Evolutionary conservation across 2,797 vertebrate genomes (phyloP).

Genomic region (Macrochelys suwanniensis): DNA sequence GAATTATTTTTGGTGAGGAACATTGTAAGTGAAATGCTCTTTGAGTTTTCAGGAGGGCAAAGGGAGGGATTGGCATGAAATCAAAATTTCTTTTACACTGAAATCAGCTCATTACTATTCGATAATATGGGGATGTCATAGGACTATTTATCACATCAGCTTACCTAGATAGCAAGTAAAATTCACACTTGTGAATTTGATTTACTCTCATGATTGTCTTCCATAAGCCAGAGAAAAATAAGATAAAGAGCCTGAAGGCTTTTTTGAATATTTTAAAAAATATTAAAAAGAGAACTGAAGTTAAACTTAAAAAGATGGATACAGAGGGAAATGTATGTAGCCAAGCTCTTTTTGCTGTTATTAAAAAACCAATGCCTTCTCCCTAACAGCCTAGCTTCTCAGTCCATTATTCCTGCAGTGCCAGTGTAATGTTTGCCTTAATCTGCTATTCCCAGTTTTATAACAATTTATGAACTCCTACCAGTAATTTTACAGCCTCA

Average conservation of each 20-base stretch:
- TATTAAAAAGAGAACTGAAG: not conserved
- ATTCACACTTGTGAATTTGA: not conserved
- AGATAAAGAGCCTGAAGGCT: not conserved
- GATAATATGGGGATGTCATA: not conserved
- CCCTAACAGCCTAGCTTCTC: not conserved
- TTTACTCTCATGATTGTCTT: not conserved
- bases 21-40: not conserved
- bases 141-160: not conserved
- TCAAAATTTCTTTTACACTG: not conserved
- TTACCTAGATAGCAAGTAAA: not conserved
- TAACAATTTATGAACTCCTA: not conserved
- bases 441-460: not conserved
- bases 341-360: not conserved
- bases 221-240: not conserved
- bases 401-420: not conserved
- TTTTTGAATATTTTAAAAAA: not conserved
- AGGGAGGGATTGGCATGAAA: not conserved
- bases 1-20: not conserved
- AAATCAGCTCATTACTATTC: not conserved
- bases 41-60: not conserved
- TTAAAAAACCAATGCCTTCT: not conserved
- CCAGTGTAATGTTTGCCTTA: not conserved
- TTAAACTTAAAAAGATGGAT: not conserved
- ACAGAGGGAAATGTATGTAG: not conserved
- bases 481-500: not conserved